Base-by-base conservation (phyloP, 2,888 invertebrate genomes). In the Harmothoe impar region DNA sequence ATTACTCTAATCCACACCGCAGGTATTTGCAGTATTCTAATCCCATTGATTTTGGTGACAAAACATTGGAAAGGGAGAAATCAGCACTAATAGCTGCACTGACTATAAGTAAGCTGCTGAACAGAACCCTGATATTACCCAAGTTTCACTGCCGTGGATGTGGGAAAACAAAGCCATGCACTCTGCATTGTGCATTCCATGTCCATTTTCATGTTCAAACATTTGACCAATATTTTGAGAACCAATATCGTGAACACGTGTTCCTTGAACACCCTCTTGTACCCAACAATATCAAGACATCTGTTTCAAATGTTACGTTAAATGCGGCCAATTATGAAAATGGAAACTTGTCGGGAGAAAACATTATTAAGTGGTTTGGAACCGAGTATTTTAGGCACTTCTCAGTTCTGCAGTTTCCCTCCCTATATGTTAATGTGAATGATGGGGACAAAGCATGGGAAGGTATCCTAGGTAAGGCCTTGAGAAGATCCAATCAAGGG, bases 91-190 rank as follows among this genome's bases (percentile, higher is more conserved):
- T 29, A 7, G 35, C 51, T 5, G 89, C 89, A 17, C 12, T 89
- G 51, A 72, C 51, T 20, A 84, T 91, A 29, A 89, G 86, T 25
- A 56, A 88, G 20, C 81, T 91, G 29, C 77, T 91, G 33, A 90
- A 91, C 29, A 77, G 92, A n/a, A 91, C 90, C 51, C 77, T 92
- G 23, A 91, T 92, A 33, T 54, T 92, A 29, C 92, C 92, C 5
- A 91, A 90, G 90, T 92, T 90, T 77, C 91, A 92, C 88, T 92
- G 92, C 52, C 31, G 78, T 43, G 88, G 89, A 1, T 89, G 89
- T n/a, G n/a, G 62, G 23, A 31, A 23, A 25, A 29, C 33, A 3
- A 35, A 62, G 31, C 15, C 23, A 35, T 25, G 12, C 15, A 17
- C 20, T n/a, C 1, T 29, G 0, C 33, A 35, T 43, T 62, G 62